Conservation (phyloP, 2,113 vertebrate species). For the Cichladusa arquata region DNA sequence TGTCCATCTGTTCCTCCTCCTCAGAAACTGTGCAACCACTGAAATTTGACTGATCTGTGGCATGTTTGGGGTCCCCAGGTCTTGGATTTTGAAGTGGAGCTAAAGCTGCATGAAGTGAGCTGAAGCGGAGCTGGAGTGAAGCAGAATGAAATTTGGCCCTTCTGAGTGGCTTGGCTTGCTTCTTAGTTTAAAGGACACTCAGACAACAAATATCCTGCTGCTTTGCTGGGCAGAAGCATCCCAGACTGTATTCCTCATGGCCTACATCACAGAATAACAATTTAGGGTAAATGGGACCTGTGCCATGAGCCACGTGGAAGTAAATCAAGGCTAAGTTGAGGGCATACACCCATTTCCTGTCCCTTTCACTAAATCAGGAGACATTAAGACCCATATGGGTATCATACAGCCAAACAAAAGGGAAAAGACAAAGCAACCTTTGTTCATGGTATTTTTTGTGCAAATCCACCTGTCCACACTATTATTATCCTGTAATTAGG, state of each 20-base stretch:
- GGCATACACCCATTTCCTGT: not conserved
- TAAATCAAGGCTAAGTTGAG: not conserved
- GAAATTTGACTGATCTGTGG: constrained; percentile 8
- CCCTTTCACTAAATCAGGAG: not conserved
- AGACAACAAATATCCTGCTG: not conserved
- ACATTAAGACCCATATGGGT: not conserved
- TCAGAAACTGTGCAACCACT: not conserved
- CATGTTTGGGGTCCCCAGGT: not conserved
- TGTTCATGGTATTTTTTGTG: not conserved
- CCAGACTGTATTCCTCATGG: not conserved
- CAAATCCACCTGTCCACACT: not conserved
- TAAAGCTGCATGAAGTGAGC: not conserved
- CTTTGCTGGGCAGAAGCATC: not conserved
- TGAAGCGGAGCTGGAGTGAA: not conserved
- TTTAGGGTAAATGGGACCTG: not conserved
- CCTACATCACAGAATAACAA: not conserved
- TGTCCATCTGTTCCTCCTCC: constrained; percentile 35
- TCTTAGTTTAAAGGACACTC: not conserved
- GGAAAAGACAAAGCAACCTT: not conserved
- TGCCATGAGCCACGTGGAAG: not conserved
- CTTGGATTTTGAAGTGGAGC: not conserved
- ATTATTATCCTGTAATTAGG: not conserved
- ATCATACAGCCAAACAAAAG: not conserved
- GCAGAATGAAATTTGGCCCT: not conserved
- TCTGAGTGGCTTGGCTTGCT: not conserved